phyloP scores from a whole-genome alignment of 1,140 invertebrate genomes.

The Aphaenogaster floridana region DNA sequence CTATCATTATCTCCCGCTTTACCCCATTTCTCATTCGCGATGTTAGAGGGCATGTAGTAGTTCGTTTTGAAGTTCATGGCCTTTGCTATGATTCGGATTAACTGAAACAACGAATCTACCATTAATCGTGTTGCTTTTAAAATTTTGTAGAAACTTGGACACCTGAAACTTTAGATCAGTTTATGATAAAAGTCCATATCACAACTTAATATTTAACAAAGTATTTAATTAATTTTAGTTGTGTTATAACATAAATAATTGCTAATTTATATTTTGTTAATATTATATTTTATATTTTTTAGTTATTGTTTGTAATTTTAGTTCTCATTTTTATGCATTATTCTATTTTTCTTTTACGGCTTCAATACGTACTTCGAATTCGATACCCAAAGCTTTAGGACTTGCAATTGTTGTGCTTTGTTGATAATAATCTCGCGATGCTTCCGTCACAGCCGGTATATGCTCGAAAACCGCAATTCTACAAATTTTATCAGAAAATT shows the following conservation, averaged over 20 bases:
- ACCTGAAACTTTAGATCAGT: not conserved
- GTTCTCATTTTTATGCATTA: not conserved
- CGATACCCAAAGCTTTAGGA: slow-evolving; percentile 86
- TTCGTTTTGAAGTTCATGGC: slow-evolving; percentile 90
- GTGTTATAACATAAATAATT: not conserved
- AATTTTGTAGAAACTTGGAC: not conserved
- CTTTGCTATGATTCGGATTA: slow-evolving; percentile 89
- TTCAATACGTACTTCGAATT: slow-evolving; percentile 88
- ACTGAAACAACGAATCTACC: slow-evolving; percentile 83
- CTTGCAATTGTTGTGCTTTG: slow-evolving; percentile 70
- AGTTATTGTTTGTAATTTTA: not conserved
- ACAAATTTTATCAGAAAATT: slow-evolving; percentile 72
- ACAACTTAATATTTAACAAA: slow-evolving; percentile 8
- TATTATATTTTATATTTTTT: slow-evolving; percentile 1
- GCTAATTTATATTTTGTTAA: not conserved
- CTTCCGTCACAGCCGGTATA: slow-evolving; percentile 89
- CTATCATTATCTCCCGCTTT: slow-evolving; percentile 88
- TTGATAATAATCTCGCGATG: slow-evolving; percentile 82
- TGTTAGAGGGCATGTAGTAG: slow-evolving; percentile 89
- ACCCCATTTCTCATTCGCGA: slow-evolving; percentile 90
- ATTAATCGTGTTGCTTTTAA: not conserved
- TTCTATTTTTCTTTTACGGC: not conserved
- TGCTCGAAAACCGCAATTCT: slow-evolving; percentile 91
- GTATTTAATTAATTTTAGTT: not conserved
- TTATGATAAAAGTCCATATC: not conserved